Evolutionary conservation across 2,888 invertebrate species (phyloP).

Genomic region (Cheilosia grossa): DNA sequence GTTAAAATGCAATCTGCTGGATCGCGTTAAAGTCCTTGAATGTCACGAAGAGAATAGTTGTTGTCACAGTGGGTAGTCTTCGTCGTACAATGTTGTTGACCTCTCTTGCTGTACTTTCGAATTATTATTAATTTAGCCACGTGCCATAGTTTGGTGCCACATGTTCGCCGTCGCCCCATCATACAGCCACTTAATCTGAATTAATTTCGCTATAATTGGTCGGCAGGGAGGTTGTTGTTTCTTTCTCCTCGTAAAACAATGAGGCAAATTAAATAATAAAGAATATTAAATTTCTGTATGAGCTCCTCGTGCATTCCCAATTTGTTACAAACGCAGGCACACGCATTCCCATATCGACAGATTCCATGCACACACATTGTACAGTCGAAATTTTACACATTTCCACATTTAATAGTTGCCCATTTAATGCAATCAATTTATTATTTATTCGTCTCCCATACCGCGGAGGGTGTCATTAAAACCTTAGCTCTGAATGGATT

Average conservation of each 20-base stretch:
- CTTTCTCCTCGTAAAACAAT: neutral
- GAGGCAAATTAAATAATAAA: constrained; percentile 59
- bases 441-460: constrained; percentile 39
- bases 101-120: neutral
- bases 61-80: neutral
- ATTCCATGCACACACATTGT: neutral
- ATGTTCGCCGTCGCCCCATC: neutral
- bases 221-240: neutral
- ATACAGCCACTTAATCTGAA: constrained; percentile 53
- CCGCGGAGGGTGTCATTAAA: constrained; percentile 41
- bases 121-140: constrained; percentile 15
- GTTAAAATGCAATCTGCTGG: too few relatives aligned
- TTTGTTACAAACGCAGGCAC: constrained; percentile 14
- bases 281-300: constrained; percentile 40
- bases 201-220: constrained; percentile 61
- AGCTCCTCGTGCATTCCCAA: constrained; percentile 45
- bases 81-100: neutral
- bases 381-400: constrained; percentile 44
- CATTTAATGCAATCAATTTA: constrained; percentile 73
- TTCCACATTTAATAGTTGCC: constrained; percentile 63
- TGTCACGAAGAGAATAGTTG: too few relatives aligned
- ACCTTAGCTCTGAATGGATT: constrained; percentile 67
- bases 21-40: too few relatives aligned
- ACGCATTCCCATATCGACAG: constrained; percentile 5
- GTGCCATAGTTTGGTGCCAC: neutral